These are phyloP conservation scores for Chamaetylas fuelleborni DNA, from an alignment of 2,113 vertebrate genomes.

Conservation along the genomic window DNA sequence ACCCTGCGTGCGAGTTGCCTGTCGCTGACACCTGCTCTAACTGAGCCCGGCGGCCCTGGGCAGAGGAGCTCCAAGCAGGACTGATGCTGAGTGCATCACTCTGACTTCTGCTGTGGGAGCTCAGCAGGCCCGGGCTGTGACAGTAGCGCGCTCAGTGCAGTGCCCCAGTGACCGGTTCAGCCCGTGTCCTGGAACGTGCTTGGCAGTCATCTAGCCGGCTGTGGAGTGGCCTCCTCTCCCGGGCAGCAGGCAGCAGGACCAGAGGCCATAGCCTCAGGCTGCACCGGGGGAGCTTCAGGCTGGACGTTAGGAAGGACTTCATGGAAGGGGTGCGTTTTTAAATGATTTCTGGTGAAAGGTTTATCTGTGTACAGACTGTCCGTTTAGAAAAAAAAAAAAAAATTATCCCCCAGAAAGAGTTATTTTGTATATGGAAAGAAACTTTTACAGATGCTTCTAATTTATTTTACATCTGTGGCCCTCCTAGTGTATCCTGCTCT, in stretches of 20 bases:
- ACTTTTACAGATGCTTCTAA: conserved; percentile 82
- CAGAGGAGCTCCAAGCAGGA: not conserved
- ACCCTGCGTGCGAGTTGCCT: not conserved
- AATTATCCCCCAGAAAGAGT: conserved; percentile 56
- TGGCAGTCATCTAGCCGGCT: not conserved
- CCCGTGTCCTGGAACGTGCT: rapidly evolving
- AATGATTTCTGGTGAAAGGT: conserved; percentile 69
- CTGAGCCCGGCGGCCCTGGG: rapidly evolving
- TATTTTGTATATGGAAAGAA: conserved; percentile 89
- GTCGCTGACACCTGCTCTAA: rapidly evolving
- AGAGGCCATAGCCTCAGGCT: not conserved
- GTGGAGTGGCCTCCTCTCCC: not conserved
- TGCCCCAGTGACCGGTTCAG: rapidly evolving
- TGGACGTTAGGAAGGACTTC: not conserved
- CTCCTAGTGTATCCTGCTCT: conserved; percentile 38
- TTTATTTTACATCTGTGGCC: conserved; percentile 85
- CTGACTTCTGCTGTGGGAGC: not conserved
- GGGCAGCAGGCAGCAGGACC: not conserved
- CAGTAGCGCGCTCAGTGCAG: rapidly evolving
- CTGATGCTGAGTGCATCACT: not conserved
- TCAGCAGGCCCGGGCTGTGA: too few species aligned
- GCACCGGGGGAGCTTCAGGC: not conserved
- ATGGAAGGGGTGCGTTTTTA: conserved; percentile 46
- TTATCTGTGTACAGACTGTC: conserved; percentile 83
- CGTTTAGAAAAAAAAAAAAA: not conserved